Evolutionary conservation across 2,888 invertebrate species (phyloP), one percentile per base, ranked within the genome.

Genomic region (Brachycybe producta): DNA sequence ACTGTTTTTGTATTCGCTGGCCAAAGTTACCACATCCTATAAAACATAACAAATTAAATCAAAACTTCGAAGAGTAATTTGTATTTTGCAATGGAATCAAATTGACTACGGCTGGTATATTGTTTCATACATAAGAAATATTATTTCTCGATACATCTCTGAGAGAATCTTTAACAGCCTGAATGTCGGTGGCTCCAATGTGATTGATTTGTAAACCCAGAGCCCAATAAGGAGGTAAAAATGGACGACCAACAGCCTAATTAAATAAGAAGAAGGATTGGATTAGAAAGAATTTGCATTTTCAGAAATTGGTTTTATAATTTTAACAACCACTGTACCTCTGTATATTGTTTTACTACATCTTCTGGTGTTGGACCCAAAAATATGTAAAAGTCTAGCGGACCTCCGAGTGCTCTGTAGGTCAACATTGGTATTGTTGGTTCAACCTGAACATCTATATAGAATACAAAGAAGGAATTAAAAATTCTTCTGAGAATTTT

Each of bases 381-480:
- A 56, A 70, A 67, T 36, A 70, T 54, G 52, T 64, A 69, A 54
- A 70, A 65, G 53, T 70, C 69, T 2, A 71, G 57, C 11, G 68
- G 57, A 3, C 70, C 70, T 7, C 70, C 70, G 23, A 65, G 63
- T 3, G 67, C 44, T 7, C 59, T 52, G 44, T 55, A 57, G 2
- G 59, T 59, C 19, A 58, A 26, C 11, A 57, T 56, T 17, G 59
- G 59, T n/a, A n/a, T n/a, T 3, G 55, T 54, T 8, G 59, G 56
- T 26, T 59, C 56, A 5, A 57, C 38, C 45, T 56, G 51, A 13
- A 57, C 39, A 30, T 59, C 59, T 52, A 13, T 4, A 28, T 3
- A 13, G 50, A 19, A 15, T 62, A 43, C 32, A 13, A 40, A 45
- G 27, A 32, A 39, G 5, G 27, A 17, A 39, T 26, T 17, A 5